Base-by-base conservation (phyloP, 2,113 vertebrate genomes). In the Stictonetta naevosa region DNA sequence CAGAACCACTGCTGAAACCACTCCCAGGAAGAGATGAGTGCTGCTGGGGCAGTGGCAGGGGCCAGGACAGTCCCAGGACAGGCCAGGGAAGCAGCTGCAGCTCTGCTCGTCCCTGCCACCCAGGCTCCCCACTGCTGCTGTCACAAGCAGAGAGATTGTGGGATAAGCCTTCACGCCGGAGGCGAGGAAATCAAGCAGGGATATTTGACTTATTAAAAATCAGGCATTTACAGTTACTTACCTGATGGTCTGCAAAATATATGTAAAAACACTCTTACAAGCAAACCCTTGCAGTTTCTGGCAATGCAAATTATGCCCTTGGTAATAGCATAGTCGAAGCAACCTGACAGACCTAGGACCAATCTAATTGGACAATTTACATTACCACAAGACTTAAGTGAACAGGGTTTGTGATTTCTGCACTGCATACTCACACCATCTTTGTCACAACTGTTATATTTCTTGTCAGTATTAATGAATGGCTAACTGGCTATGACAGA, bases 341-440 rank as follows among this genome's bases (percentile, higher is more conserved):
- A 83, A 44, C 33, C 10, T 64, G 52, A 31, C 4, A 3, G 18
- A 72, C 36, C 46, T 13, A 38, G 29, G 71, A 42, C 26, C 53
- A 76, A 50, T 0, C 2, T 3, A 74, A 80, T 25, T 4, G 36
- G 0, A 42, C 3, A 34, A 19, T 46, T 6, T 53, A 50, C 74
- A 82, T 52, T 22, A 42, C 2, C 17, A 36, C 0, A 83, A 10
- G 34, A 63, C 8, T 53, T 40, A 25, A 71, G 18, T 16, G n/a
- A 92, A 56, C 14, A 38, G 2, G 14, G 12, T 46, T 53, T 56
- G 22, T 26, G 42, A 62, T 66, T 83, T 55, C 55, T 55, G 33
- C 34, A 36, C 33, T 25, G 56, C 36, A 62, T 17, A 91, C 55
- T 20, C 34, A 36, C 16, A 28, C 29, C 13, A 13, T 36, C 33